These are phyloP conservation scores for Anguilla rostrata DNA, from an alignment of 2,113 vertebrate genomes.

Conservation along the genomic window DNA sequence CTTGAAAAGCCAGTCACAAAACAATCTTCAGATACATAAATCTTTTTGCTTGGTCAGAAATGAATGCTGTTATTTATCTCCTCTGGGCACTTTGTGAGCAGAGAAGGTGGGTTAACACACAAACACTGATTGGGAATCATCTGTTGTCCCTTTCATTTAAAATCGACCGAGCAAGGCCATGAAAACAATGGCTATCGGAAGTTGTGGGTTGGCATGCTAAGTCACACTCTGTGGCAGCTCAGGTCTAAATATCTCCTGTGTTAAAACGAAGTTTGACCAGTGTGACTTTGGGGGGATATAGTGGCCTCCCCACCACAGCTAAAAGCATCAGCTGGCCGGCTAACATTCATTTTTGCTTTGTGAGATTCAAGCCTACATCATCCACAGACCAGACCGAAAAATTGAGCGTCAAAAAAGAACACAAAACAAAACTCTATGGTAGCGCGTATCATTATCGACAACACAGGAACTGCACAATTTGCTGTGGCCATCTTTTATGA, in stretches of 20 bases:
- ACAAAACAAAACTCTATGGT: not conserved
- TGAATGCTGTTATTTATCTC: slow-evolving; percentile 21
- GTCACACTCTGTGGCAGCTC: slow-evolving; percentile 33
- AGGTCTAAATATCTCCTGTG: slow-evolving; percentile 33
- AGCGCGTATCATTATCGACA: slow-evolving; percentile 46
- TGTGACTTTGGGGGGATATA: not conserved
- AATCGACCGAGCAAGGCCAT: slow-evolving; percentile 50
- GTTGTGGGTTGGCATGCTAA: not conserved
- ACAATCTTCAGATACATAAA: slow-evolving; percentile 15
- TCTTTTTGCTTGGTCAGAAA: slow-evolving; percentile 18
- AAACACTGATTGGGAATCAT: not conserved
- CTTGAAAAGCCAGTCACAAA: slow-evolving; percentile 26
- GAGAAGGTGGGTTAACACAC: not conserved
- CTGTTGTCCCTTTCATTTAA: not conserved
- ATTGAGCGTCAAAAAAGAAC: not conserved
- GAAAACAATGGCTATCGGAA: not conserved
- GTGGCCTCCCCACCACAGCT: not conserved
- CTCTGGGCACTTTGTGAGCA: not conserved
- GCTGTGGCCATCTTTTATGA: slow-evolving; percentile 49
- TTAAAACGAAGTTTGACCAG: slow-evolving; percentile 29
- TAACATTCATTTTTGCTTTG: not conserved
- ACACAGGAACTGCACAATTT: slow-evolving; percentile 56
- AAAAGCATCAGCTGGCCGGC: not conserved
- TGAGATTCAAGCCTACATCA: not conserved
- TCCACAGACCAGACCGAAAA: not conserved